These are phyloP conservation scores for Pelecanus crispus DNA, from an alignment of 2,113 vertebrate species.

Conservation along the genomic window DNA sequence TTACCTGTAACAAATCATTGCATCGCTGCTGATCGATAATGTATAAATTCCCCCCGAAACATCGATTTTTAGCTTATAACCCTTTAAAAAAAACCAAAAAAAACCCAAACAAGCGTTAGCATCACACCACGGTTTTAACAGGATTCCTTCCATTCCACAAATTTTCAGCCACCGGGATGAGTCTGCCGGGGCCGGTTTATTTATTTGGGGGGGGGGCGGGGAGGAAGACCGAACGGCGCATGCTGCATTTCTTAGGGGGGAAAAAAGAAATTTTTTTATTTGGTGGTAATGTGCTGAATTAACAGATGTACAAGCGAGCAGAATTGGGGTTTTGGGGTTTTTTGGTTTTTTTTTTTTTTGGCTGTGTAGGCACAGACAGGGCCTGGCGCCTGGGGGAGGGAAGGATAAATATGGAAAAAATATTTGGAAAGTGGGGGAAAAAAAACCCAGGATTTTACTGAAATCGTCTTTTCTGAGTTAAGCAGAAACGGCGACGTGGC, in stretches of 20 bases:
- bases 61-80: background rate
- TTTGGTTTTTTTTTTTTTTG: too few relatives aligned
- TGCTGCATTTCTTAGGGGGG: fast-evolving
- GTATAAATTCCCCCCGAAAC: background rate
- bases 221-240: fast-evolving
- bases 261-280: too few relatives aligned
- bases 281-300: background rate
- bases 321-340: background rate
- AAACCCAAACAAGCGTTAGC: fast-evolving
- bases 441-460: background rate
- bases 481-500: fast-evolving
- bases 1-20: fast-evolving
- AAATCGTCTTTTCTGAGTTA: background rate
- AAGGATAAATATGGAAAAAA: background rate
- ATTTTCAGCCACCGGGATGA: background rate
- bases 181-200: fast-evolving
- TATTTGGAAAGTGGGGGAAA: background rate
- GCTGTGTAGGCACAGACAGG: fast-evolving
- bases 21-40: fast-evolving
- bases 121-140: fast-evolving
- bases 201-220: background rate
- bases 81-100: background rate
- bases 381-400: background rate
- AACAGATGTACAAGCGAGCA: background rate
- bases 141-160: background rate